Evolutionary conservation across 2,113 vertebrate genomes (phyloP).

Genomic region (Raja brachyura): DNA sequence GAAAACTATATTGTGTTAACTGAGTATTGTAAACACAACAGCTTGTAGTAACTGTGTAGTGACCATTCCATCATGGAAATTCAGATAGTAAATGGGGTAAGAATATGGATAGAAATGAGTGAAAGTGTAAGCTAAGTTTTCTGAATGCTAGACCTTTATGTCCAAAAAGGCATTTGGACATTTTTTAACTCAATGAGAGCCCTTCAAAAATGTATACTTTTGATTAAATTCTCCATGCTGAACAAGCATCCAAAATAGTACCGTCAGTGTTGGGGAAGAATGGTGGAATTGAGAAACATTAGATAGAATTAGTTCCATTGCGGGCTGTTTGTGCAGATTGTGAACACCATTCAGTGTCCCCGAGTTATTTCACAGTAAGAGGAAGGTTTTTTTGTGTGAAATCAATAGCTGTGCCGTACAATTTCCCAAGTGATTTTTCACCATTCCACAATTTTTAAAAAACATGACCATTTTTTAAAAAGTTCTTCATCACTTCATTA

Average conservation of each 20-base stretch:
- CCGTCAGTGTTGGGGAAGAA: neutral
- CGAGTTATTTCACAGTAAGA: neutral
- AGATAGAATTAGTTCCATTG: neutral
- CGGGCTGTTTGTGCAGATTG: neutral
- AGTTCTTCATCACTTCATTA: too few species aligned
- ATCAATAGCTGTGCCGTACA: neutral
- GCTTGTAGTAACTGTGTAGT: neutral
- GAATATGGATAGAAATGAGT: neutral
- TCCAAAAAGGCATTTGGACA: neutral
- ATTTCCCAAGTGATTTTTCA: neutral
- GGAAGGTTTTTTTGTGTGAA: neutral
- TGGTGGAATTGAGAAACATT: neutral
- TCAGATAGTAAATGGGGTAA: constrained; percentile 19
- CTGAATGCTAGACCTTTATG: neutral
- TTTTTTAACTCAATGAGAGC: neutral
- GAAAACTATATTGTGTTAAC: neutral
- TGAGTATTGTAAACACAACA: neutral
- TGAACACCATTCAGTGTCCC: neutral
- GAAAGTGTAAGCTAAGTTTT: neutral
- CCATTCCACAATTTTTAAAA: neutral
- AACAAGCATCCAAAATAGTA: neutral
- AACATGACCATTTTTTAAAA: neutral
- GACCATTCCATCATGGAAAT: neutral
- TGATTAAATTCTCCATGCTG: neutral
- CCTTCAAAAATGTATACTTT: neutral